A percentile compares a stretch with the other conserved stretches of the same genome.
These are phyloP conservation scores for Panthera uncia DNA, from an alignment of 2,113 vertebrate genomes.

Conservation along the genomic window DNA sequence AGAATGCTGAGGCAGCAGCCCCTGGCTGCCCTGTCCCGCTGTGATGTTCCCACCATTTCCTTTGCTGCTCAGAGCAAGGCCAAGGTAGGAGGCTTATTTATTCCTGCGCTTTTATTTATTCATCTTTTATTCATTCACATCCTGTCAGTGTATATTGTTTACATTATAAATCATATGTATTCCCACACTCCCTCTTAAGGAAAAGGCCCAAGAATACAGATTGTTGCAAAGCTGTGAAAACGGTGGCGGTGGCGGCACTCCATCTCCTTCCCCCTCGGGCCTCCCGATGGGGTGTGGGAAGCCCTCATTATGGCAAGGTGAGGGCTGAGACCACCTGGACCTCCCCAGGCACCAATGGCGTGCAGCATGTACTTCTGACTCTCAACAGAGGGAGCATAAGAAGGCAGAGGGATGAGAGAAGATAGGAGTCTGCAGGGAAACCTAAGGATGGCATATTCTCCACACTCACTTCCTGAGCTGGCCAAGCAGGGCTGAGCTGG, in stretches of 20 bases:
- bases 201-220: slow-evolving; percentile 66
- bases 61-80: slow-evolving; percentile 17
- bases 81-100: slow-evolving; percentile 58
- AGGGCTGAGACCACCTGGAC: background rate
- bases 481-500: background rate
- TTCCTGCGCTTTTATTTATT: slow-evolving; percentile 67
- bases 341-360: background rate
- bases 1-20: background rate
- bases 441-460: background rate
- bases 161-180: slow-evolving; percentile 74
- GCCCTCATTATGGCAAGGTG: background rate
- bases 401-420: background rate
- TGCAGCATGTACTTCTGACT: background rate
- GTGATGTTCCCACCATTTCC: background rate
- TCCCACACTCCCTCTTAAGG: slow-evolving; percentile 58
- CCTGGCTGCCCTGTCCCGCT: background rate
- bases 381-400: background rate
- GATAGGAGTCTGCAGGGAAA: background rate
- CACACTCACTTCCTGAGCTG: background rate
- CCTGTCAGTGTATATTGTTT: slow-evolving; percentile 73
- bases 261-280: background rate
- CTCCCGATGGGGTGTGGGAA: background rate
- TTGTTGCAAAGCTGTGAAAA: slow-evolving; percentile 45
- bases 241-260: rapidly evolving
- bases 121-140: slow-evolving; percentile 74